Evolutionary conservation across 2,797 vertebrate genomes (phyloP), one percentile per base, ranked within the genome.

Genomic region (Choloepus didactylus): DNA sequence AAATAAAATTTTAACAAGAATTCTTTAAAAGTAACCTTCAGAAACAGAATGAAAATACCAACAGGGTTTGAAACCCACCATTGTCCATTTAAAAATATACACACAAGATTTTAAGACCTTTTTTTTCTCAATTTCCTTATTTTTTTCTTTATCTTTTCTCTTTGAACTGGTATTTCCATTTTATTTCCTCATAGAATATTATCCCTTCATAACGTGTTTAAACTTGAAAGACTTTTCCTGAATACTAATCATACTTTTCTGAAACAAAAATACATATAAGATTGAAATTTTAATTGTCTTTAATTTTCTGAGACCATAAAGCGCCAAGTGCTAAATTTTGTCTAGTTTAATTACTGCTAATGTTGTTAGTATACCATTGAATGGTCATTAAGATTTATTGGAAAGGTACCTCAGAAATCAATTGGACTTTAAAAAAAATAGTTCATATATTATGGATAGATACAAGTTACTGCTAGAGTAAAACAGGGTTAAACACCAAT

Each of bases 261-360:
- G 54, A 23, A 80, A 46, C 29, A 75, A 80, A 85, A 87, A 56
- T 72, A 67, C 46, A 25, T 79, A 56, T 70, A 80, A 38, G 66
- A 93, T 59, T 91, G 49, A 91, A 91, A 91, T 31, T 94, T 96
- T 69, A 73, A 73, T 86, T 62, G 0, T 91, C 18, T 93, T 89
- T 82, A 86, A 90, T 94, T 94, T 95, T 92, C 91, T 75, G 49
- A 56, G 38, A 27, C 5, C 18, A 21, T 91, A 83, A 82, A 95
- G 0, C 27, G 41, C n/a, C 89, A 76, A 60, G 35, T 92, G 49
- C n/a, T 82, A 81, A 41, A 90, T 90, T 95, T 86, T 76, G 60
- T 54, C 70, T 66, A 87, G 73, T 82, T 89, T 75, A 92, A 38
- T 80, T 64, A 59, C 82, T 66, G 35, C 56, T 91, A 56, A 70